Conservation (phyloP, 2,113 vertebrate genomes). For the Vulpes ferrilata region DNA sequence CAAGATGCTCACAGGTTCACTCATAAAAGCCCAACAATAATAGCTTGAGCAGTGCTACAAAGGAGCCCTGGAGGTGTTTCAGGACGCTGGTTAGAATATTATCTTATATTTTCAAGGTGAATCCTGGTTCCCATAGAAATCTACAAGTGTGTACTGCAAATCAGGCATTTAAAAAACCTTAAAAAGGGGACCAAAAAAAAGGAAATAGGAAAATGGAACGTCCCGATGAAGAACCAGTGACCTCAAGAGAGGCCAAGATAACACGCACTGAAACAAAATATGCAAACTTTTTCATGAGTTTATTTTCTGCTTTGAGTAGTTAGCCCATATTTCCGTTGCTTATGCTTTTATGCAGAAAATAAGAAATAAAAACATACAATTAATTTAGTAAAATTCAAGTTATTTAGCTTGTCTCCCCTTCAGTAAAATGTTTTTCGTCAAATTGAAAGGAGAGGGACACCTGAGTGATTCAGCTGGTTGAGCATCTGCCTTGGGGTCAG, state of each 20-base stretch:
- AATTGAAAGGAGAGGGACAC: neutral
- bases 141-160: slow-evolving; percentile 29
- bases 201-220: neutral
- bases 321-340: neutral
- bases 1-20: neutral
- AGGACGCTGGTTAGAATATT: slow-evolving; percentile 16
- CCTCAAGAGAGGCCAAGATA: neutral
- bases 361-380: neutral
- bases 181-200: neutral
- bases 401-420: neutral
- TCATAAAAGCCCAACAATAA: neutral
- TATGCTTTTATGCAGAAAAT: neutral
- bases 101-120: slow-evolving; percentile 71
- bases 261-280: neutral
- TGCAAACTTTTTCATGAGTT: neutral
- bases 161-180: slow-evolving; percentile 31
- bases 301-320: neutral
- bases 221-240: neutral
- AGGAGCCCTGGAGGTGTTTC: neutral
- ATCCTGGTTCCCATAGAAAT: slow-evolving; percentile 63
- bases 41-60: neutral
- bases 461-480: no score
- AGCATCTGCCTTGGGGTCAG: no score
- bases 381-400: neutral
- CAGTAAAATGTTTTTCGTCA: neutral